Conservation (phyloP, 2,888 invertebrate genomes). For the Eurytoma adleriae region DNA sequence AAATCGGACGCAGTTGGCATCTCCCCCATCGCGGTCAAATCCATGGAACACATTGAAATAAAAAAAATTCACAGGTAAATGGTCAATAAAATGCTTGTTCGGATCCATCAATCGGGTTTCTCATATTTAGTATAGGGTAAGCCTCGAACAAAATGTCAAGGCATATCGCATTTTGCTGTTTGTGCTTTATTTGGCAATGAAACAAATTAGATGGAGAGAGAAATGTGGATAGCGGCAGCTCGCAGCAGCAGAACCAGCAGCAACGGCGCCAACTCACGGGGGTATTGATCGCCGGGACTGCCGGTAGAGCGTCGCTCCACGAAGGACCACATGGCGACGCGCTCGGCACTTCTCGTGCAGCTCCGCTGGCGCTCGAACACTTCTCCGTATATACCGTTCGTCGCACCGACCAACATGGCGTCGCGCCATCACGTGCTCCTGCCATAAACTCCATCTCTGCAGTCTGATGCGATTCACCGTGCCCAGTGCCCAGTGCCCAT, state of each 20-base stretch:
- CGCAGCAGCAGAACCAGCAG: constrained; percentile 16
- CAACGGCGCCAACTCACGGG: constrained; percentile 15
- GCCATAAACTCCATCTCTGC: constrained; percentile 41
- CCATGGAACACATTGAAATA: not conserved
- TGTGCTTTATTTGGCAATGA: too few species aligned
- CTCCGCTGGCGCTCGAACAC: constrained; percentile 59
- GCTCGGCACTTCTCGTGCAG: constrained; percentile 69
- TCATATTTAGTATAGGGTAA: too few species aligned
- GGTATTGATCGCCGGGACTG: constrained; percentile 72
- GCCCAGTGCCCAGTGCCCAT: constrained; percentile 31
- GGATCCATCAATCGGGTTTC: too few species aligned
- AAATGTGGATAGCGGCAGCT: not conserved
- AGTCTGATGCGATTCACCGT: constrained; percentile 21
- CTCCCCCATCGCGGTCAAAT: not conserved
- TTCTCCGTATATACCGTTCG: constrained; percentile 21
- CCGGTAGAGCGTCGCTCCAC: constrained; percentile 19
- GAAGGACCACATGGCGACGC: constrained; percentile 71
- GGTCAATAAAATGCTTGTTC: too few species aligned
- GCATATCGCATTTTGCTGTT: not conserved
- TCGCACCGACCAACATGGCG: constrained; percentile 68
- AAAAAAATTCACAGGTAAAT: too few species aligned
- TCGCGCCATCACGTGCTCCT: constrained; percentile 63
- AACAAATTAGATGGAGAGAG: not conserved
- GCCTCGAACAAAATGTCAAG: too few species aligned
- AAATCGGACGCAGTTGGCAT: not conserved